Percentiles rank a stretch among this genome's conserved stretches.
Evolutionary conservation across 1,140 invertebrate genomes (phyloP).

Genomic region (Eurytemora carolleeae): DNA sequence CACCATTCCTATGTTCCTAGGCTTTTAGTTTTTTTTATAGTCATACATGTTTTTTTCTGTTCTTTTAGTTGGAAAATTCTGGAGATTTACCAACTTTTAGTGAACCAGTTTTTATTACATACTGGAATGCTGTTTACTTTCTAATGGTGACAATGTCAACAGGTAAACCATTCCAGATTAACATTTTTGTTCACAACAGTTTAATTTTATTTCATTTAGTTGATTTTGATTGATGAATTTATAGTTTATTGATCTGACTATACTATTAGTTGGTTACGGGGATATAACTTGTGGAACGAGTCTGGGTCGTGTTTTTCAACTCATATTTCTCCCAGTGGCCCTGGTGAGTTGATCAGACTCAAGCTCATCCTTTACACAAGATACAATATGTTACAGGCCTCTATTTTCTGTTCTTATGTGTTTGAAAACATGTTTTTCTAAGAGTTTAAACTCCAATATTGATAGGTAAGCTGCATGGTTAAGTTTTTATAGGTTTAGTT

Average conservation of each 20-base stretch:
- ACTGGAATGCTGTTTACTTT: conserved; percentile 97
- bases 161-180: too few species aligned
- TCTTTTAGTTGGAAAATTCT: conserved; percentile 83
- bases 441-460: too few species aligned
- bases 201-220: too few species aligned
- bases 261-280: conserved; percentile 61
- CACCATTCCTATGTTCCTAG: background rate
- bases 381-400: too few species aligned
- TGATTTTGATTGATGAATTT: too few species aligned
- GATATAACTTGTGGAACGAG: conserved; percentile 91
- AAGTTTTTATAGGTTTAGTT: too few species aligned
- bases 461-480: too few species aligned
- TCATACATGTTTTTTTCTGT: conserved; percentile 2
- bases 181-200: too few species aligned
- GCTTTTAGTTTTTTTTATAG: background rate
- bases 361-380: too few species aligned
- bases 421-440: too few species aligned
- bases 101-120: conserved; percentile 78
- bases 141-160: conserved; percentile 98
- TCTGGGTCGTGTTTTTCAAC: conserved; percentile 86
- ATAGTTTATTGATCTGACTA: too few species aligned
- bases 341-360: conserved; percentile 87
- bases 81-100: conserved; percentile 86
- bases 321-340: conserved; percentile 96
- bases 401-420: too few species aligned